phyloP scores from a whole-genome alignment of 2,797 vertebrate genomes.

The Danio choprae region DNA sequence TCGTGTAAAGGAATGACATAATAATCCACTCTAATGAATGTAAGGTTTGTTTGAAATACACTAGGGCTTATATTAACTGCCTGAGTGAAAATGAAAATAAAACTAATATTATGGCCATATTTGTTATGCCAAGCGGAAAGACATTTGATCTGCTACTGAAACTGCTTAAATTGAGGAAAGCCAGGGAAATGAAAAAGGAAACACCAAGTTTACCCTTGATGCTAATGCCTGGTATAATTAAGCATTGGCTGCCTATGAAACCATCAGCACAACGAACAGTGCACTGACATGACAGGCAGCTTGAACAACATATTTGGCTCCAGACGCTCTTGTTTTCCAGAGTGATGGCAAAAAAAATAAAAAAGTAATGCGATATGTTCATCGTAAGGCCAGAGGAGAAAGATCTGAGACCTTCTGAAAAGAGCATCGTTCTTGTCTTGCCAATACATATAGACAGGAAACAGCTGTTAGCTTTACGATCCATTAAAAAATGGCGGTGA shows the following conservation, averaged over 20 bases:
- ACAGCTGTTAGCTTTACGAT: conserved; percentile 65
- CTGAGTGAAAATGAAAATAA: conserved; percentile 20
- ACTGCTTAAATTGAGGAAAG: neutral
- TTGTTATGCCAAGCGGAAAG: conserved; percentile 20
- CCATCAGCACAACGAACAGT: neutral
- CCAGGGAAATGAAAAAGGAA: conserved; percentile 25
- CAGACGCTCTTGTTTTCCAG: conserved; percentile 5
- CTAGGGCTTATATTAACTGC: conserved; percentile 13
- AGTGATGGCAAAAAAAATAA: neutral
- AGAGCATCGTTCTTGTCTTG: conserved; percentile 11
- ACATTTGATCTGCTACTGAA: conserved; percentile 24
- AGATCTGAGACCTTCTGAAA: conserved; percentile 37
- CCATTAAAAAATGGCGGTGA: conserved; percentile 55
- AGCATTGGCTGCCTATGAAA: neutral
- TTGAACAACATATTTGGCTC: neutral
- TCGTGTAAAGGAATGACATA: conserved; percentile 3
- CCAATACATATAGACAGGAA: conserved; percentile 56
- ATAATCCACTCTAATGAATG: conserved; percentile 19
- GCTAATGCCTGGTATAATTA: neutral
- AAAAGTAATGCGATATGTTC: conserved; percentile 19
- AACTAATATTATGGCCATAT: conserved; percentile 12
- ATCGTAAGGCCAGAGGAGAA: neutral
- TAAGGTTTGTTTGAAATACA: conserved; percentile 26
- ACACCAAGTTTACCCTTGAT: conserved; percentile 13
- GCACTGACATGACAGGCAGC: too few relatives aligned